Base-by-base conservation (phyloP, 2,797 vertebrate genomes). In the Synaphobranchus kaupii region DNA sequence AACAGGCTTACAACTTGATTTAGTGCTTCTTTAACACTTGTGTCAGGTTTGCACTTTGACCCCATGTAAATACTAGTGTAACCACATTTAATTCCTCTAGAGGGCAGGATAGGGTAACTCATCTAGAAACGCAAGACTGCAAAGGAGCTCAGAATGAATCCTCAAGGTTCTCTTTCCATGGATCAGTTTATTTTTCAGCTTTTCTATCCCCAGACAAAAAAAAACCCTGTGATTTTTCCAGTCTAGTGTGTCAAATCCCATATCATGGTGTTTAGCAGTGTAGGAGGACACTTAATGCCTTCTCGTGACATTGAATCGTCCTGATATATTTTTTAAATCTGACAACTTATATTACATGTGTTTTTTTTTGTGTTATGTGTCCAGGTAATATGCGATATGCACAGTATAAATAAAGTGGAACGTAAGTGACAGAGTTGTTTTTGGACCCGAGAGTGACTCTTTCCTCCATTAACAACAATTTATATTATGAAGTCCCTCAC, bases 41-140 rank as follows among this genome's bases (percentile, higher is more conserved):
- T 9, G 20, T 1, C 0, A 20, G 3, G n/a, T 20, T 76, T 71
- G 68, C 22, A 76, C 34, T 39, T 76, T 76, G 31, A 9, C 71
- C 34, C 71, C 34, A 31, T 3, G 17, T 34, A 17, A 71, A 44
- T 44, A 39, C 71, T 7, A 15, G 22, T 76, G 31, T 76, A 17
- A 17, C 31, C 48, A 47, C 7, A 44, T 58, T 78, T 63, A 73
- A 71, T 84, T 44, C 89, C 91, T 89, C 88, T 90, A 91, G 91
- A 92, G 91, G 76, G 86, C 90, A 91, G 85, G 73, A 83, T 83
- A 66, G 87, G 52, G 88, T 78, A 86, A 31, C 83, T 84, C 66
- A 28, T 12, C 1, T 31, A 10, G 66, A 71, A 71, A 71, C 2
- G 9, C n/a, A n/a, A n/a, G 66, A 71, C 66, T 12, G 66, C 7